A percentile compares a stretch with the other conserved stretches of the same genome.
These are phyloP conservation scores for Phymastichus coffea DNA, from an alignment of 1,140 invertebrate genomes.

Conservation along the genomic window DNA sequence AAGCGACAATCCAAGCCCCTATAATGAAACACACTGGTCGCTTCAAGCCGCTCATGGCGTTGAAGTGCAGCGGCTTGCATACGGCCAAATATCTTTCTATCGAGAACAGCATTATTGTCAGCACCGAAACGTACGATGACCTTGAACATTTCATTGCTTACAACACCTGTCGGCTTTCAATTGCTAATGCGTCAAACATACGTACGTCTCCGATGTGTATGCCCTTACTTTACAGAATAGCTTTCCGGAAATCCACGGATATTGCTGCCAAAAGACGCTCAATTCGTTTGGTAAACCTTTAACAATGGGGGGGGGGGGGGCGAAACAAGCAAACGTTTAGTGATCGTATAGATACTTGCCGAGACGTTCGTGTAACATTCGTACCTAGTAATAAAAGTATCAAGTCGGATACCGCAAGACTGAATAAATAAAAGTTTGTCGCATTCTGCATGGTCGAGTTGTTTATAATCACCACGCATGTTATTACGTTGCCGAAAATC, in stretches of 20 bases:
- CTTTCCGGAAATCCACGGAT: slow-evolving; percentile 84
- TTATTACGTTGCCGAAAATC: slow-evolving; percentile 82
- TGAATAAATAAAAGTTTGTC: slow-evolving; percentile 93
- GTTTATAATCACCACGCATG: slow-evolving; percentile 84
- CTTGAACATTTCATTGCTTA: slow-evolving; percentile 55
- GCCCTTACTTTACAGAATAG: slow-evolving; percentile 82
- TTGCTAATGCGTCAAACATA: slow-evolving; percentile 16
- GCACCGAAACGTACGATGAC: slow-evolving; percentile 84
- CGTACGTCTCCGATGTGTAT: slow-evolving; percentile 58
- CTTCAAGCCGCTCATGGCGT: slow-evolving; percentile 77
- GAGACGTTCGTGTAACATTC: too few relatives aligned
- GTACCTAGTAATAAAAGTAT: slow-evolving; percentile 72
- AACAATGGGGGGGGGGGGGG: background rate
- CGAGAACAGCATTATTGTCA: slow-evolving; percentile 88
- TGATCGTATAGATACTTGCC: too few relatives aligned
- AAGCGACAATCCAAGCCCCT: slow-evolving; percentile 74
- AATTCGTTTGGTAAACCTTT: slow-evolving; percentile 86
- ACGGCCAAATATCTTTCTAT: slow-evolving; percentile 89
- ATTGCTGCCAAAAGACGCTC: slow-evolving; percentile 88
- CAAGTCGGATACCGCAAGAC: slow-evolving; percentile 75
- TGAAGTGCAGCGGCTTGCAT: slow-evolving; percentile 80
- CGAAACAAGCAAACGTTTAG: background rate
- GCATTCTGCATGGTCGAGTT: slow-evolving; percentile 82
- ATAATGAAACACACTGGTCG: slow-evolving; percentile 80
- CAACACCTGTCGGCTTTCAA: background rate